phyloP scores from a whole-genome alignment of 2,113 vertebrate species.

The Climacteris rufus region DNA sequence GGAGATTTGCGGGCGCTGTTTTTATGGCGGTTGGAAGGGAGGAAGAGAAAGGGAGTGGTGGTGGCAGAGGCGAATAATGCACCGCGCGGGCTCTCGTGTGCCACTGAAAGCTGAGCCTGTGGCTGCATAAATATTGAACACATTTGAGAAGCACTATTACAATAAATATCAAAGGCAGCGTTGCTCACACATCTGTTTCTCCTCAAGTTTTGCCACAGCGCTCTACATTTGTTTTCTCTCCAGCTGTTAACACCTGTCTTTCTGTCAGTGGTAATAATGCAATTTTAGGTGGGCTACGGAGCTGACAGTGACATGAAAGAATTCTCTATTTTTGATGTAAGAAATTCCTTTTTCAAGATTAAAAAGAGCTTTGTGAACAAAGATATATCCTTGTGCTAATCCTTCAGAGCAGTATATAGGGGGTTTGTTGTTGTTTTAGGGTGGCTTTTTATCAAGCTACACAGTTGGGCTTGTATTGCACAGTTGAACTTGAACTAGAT shows the following conservation, averaged over 20 bases:
- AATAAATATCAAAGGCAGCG: constrained; percentile 64
- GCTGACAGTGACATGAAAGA: constrained; percentile 56
- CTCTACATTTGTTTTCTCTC: constrained; percentile 55
- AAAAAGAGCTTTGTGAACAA: background rate
- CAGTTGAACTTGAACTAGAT: background rate
- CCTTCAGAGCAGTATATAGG: background rate
- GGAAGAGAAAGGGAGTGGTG: background rate
- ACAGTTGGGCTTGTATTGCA: background rate
- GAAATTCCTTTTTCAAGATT: background rate
- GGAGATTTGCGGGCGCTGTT: constrained; percentile 21
- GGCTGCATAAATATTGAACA: constrained; percentile 54
- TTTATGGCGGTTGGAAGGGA: background rate
- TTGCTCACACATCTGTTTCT: constrained; percentile 62
- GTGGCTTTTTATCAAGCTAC: background rate
- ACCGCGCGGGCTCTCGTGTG: background rate
- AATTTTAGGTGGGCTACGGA: background rate
- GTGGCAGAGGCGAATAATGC: constrained; percentile 19
- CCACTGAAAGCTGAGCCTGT: constrained; percentile 30
- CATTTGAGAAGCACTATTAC: constrained; percentile 56
- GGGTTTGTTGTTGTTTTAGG: background rate
- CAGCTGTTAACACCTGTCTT: constrained; percentile 69
- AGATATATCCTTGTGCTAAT: constrained; percentile 18
- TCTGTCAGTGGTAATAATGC: constrained; percentile 57
- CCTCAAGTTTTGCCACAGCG: constrained; percentile 46
- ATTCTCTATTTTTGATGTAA: constrained; percentile 37